A percentile compares a stretch with the other conserved stretches of the same genome.
Evolutionary conservation across 2,888 invertebrate species (phyloP).

Genomic region (Eupithecia subumbrata): DNA sequence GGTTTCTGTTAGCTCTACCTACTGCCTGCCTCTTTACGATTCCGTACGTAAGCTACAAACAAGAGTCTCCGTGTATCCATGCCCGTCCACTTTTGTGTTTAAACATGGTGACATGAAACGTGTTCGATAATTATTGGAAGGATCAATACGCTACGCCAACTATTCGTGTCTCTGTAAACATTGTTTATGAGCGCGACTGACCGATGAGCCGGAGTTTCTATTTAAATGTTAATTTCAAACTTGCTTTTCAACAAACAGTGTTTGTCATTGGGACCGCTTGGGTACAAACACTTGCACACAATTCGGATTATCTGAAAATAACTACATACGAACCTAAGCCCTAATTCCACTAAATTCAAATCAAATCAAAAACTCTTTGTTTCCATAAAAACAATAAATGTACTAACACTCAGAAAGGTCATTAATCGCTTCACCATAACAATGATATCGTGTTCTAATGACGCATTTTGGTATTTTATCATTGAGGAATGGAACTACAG

Average conservation of each 20-base stretch:
- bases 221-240: conserved; percentile 79
- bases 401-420: no score
- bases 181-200: conserved; percentile 74
- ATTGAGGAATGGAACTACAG: no score
- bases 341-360: no score
- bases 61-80: conserved; percentile 68
- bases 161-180: conserved; percentile 78
- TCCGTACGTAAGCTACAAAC: conserved; percentile 79
- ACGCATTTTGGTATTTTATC: no score
- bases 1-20: conserved; percentile 79
- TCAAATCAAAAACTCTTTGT: no score
- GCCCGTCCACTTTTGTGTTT: conserved; percentile 77
- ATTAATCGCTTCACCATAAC: no score
- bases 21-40: conserved; percentile 78
- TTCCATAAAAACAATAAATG: no score
- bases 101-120: conserved; percentile 82
- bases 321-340: no score
- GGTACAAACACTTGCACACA: conserved; percentile 16
- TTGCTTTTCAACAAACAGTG: conserved; percentile 63
- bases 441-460: no score
- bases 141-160: conserved; percentile 80
- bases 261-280: conserved; percentile 48
- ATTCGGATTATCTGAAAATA: neutral
- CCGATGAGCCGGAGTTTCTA: conserved; percentile 73
- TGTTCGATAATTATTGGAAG: conserved; percentile 84